phyloP scores from a whole-genome alignment of 2,113 vertebrate genomes.

The Synchiropus splendidus region DNA sequence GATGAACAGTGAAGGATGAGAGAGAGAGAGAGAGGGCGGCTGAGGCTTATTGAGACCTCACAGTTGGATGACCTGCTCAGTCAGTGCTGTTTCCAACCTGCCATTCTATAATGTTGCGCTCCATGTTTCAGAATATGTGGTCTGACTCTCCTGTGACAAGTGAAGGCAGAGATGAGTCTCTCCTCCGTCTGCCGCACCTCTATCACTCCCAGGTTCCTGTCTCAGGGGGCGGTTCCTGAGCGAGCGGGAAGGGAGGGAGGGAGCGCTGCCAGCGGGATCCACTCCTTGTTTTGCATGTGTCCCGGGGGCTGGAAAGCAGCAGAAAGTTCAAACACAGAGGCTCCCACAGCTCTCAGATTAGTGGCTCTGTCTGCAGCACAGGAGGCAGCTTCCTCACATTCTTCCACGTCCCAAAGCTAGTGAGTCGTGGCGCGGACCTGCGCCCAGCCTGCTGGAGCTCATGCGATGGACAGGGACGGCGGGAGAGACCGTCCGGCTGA shows the following conservation, averaged over 20 bases:
- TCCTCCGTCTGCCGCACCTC: no score
- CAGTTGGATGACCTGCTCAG: no score
- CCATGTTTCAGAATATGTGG: no score
- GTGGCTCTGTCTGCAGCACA: conserved; percentile 53
- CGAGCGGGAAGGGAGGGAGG: conserved; percentile 24
- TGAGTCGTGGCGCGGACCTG: neutral
- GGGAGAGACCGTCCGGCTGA: conserved; percentile 41
- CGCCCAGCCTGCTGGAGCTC: conserved; percentile 10
- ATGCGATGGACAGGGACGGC: conserved; percentile 45
- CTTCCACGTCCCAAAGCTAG: conserved; percentile 10
- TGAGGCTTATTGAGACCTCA: no score
- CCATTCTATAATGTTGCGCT: no score
- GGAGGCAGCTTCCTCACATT: conserved; percentile 22
- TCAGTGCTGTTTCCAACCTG: no score
- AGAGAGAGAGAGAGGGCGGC: no score
- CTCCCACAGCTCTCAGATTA: conserved; percentile 63
- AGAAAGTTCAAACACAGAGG: conserved; percentile 53
- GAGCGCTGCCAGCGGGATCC: conserved; percentile 45
- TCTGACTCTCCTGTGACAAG: no score
- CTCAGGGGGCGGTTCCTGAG: no score
- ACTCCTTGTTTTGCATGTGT: conserved; percentile 62
- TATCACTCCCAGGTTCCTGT: no score
- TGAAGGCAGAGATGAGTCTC: no score
- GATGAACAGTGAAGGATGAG: no score
- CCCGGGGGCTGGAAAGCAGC: conserved; percentile 54